phyloP scores from a whole-genome alignment of 1,140 invertebrate species.

The Ceratina australensis region DNA sequence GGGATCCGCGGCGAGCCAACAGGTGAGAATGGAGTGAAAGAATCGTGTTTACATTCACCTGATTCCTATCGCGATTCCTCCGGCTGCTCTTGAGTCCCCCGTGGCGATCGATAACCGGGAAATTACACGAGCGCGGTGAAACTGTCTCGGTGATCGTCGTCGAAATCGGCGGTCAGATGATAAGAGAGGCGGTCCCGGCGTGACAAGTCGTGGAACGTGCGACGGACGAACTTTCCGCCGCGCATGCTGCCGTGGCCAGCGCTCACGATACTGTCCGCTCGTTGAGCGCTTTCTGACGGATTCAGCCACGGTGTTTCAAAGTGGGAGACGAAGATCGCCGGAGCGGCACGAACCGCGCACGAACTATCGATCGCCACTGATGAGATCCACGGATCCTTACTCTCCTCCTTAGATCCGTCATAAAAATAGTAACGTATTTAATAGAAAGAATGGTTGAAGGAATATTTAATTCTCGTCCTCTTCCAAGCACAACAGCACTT shows the following conservation, averaged over 20 bases:
- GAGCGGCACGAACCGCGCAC: constrained; percentile 46
- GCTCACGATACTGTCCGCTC: constrained; percentile 59
- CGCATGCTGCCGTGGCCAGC: constrained; percentile 58
- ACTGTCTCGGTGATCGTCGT: too few relatives aligned
- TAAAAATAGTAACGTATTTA: too few relatives aligned
- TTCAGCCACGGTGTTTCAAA: constrained; percentile 34
- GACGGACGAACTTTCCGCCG: constrained; percentile 48
- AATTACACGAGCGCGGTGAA: too few relatives aligned
- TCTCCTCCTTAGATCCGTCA: constrained; percentile 8
- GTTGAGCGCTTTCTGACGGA: constrained; percentile 60
- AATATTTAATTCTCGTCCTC: too few relatives aligned
- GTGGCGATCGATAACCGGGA: not conserved
- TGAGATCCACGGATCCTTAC: constrained; percentile 43
- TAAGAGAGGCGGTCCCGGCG: constrained; percentile 1
- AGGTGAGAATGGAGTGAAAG: not conserved
- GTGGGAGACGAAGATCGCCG: constrained; percentile 51
- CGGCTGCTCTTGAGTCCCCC: not conserved
- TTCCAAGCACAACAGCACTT: too few relatives aligned
- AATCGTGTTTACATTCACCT: constrained; percentile 56
- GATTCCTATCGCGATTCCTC: not conserved
- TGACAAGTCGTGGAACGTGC: not conserved
- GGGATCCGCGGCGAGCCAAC: not conserved
- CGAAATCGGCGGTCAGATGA: not conserved
- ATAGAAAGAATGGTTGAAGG: too few relatives aligned
- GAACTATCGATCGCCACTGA: constrained; percentile 38